Conservation (phyloP, 1,140 invertebrate species). For the Papilio dardanus region DNA sequence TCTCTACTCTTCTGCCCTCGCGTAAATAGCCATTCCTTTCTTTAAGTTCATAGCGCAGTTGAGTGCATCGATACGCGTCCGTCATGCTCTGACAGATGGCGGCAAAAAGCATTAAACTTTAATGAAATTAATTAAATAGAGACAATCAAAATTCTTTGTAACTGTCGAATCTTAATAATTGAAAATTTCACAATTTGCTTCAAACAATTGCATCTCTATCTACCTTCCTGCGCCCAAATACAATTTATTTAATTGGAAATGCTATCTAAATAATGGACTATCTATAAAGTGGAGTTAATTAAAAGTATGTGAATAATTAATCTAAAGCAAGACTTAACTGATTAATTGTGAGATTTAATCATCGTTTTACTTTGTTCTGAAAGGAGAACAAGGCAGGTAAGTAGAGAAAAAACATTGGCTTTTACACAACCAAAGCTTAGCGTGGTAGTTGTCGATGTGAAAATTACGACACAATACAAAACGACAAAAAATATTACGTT, state of each 20-base stretch:
- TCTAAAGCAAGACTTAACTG: neutral
- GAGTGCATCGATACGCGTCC: constrained; percentile 42
- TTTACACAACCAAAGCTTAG: neutral
- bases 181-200: neutral
- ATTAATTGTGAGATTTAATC: neutral
- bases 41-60: constrained; percentile 37
- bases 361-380: neutral
- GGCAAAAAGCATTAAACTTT: constrained; percentile 40
- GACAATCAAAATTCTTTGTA: neutral
- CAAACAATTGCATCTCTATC: neutral
- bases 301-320: neutral
- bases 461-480: neutral
- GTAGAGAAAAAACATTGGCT: neutral
- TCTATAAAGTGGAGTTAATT: neutral
- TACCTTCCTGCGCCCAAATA: neutral
- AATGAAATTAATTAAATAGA: constrained; percentile 13
- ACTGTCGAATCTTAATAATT: neutral
- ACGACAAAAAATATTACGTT: neutral
- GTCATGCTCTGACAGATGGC: constrained; percentile 32
- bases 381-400: neutral
- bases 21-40: neutral
- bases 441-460: neutral
- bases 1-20: neutral
- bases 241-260: neutral
- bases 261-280: too few species aligned